phyloP scores from a whole-genome alignment of 2,113 vertebrate species.

The Cyanocitta stelleri region DNA sequence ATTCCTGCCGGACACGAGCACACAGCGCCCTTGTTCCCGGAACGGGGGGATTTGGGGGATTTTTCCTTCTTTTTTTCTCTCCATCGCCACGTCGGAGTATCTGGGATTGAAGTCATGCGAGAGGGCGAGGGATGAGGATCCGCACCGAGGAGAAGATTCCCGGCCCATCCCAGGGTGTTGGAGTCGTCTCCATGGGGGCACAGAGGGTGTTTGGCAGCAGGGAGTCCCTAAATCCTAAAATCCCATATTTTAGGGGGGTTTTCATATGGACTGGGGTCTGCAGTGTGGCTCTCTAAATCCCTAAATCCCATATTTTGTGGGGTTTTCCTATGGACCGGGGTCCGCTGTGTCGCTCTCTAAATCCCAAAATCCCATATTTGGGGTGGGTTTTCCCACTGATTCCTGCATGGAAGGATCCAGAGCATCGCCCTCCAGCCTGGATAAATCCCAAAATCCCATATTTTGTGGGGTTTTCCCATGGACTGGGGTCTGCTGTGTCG shows the following conservation, averaged over 20 bases:
- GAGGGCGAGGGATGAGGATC: background rate
- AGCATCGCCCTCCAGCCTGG: background rate
- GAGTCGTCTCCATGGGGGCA: rapidly evolving
- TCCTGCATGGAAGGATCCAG: no score
- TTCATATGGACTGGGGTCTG: rapidly evolving
- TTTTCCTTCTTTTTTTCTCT: background rate
- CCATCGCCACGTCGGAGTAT: background rate
- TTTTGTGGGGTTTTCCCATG: background rate
- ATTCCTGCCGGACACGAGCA: background rate
- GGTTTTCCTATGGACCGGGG: background rate
- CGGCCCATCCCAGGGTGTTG: rapidly evolving
- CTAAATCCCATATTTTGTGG: no score
- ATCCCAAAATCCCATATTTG: no score
- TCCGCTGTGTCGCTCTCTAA: no score
- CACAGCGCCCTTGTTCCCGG: slow-evolving; percentile 25
- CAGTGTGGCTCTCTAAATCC: no score
- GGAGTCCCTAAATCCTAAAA: background rate
- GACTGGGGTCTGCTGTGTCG: rapidly evolving
- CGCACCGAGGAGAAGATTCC: background rate
- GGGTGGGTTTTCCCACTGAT: background rate
- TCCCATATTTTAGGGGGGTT: background rate
- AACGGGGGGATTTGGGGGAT: background rate
- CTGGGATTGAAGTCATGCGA: rapidly evolving
- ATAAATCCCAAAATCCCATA: background rate
- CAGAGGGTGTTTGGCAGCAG: background rate